Conservation (phyloP, 2,888 invertebrate species). For the Athalia cordata region DNA sequence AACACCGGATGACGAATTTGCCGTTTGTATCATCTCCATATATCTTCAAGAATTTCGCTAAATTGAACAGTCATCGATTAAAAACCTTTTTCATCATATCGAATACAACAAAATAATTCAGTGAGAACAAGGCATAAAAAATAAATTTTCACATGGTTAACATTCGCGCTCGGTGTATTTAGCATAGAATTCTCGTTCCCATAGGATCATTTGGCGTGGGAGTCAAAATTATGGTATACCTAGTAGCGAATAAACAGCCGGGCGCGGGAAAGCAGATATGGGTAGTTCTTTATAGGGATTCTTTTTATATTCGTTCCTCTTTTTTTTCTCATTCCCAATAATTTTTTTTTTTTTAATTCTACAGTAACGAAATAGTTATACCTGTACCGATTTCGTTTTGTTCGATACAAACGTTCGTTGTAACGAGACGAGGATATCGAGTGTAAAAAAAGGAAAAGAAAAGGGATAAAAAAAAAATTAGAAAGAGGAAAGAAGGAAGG, state of each 20-base stretch:
- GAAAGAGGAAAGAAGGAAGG: background rate
- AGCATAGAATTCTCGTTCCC: background rate
- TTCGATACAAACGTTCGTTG: conserved; percentile 3
- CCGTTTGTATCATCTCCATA: too few species aligned
- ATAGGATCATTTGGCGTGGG: conserved; percentile 26
- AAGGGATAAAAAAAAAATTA: background rate
- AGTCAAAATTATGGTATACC: conserved; percentile 26
- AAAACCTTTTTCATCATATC: background rate
- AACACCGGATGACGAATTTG: too few species aligned
- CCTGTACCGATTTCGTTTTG: background rate
- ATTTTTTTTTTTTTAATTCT: background rate
- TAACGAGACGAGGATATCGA: conserved; percentile 16
- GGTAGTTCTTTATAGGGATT: conserved; percentile 21
- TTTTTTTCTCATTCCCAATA: too few species aligned
- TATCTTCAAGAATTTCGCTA: too few species aligned
- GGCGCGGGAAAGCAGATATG: conserved; percentile 32
- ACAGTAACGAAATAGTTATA: background rate
- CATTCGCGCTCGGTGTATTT: background rate
- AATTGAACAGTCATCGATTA: too few species aligned
- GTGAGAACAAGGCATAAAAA: background rate
- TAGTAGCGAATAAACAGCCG: conserved; percentile 28
- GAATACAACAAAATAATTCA: background rate
- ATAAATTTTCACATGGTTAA: too few species aligned
- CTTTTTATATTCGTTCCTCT: too few species aligned
- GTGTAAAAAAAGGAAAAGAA: background rate